Percentiles rank a stretch among this genome's conserved stretches.
phyloP scores from a whole-genome alignment of 2,888 invertebrate genomes.

The Calephelis perditalis region DNA sequence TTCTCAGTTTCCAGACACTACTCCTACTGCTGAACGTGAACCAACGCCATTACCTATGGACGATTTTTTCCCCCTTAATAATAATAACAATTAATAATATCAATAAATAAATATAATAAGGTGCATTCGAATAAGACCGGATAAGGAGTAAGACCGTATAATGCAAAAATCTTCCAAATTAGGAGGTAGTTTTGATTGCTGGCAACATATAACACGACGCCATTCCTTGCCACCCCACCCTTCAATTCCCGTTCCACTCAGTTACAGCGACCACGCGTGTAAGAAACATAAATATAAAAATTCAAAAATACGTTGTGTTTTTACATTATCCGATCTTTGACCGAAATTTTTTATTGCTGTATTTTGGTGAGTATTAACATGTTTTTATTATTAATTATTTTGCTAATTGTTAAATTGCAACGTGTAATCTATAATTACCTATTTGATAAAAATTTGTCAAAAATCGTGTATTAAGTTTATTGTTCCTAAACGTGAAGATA shows the following conservation, averaged over 20 bases:
- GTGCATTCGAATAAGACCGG: conserved; percentile 5
- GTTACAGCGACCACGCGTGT: not conserved
- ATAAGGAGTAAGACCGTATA: conserved; percentile 8
- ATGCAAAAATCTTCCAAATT: conserved; percentile 1
- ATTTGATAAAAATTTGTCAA: not conserved
- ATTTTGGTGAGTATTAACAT: conserved; percentile 4
- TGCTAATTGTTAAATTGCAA: not conserved
- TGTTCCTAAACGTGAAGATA: not conserved
- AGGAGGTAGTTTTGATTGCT: conserved; percentile 3
- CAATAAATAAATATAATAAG: not conserved
- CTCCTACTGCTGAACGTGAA: no score
- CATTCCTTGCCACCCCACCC: not conserved
- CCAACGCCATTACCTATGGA: no score
- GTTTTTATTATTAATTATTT: not conserved
- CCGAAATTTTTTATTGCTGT: not conserved
- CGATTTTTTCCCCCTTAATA: no score
- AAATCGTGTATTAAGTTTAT: not conserved
- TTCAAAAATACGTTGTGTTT: conserved; percentile 2
- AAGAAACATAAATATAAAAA: not conserved
- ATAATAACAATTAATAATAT: no score
- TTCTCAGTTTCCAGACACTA: no score
- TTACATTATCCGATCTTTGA: conserved; percentile 3
- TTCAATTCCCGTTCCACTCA: not conserved
- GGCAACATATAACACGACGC: conserved; percentile 1
- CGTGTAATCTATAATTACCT: not conserved